These are phyloP conservation scores for Palaemon carinicauda DNA, from an alignment of 1,140 invertebrate species.

Conservation along the genomic window DNA sequence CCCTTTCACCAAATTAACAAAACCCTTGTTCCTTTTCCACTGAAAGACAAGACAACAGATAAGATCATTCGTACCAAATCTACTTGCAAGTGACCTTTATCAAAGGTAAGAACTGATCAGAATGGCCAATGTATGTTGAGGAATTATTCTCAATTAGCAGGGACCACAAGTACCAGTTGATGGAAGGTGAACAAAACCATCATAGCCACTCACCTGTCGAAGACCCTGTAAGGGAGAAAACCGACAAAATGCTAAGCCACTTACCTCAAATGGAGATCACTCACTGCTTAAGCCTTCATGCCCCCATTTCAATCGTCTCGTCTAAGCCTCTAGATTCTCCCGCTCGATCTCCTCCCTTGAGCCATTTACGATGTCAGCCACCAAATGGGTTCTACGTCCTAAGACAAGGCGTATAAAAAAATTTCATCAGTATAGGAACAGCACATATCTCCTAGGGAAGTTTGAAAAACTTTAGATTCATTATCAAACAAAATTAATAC, in stretches of 20 bases:
- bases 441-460: no score
- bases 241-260: constrained; percentile 36
- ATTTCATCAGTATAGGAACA: no score
- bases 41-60: no score
- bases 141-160: constrained; percentile 6
- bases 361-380: background rate
- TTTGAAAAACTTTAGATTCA: no score
- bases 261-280: constrained; percentile 53
- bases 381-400: background rate
- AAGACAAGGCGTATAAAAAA: no score
- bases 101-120: no score
- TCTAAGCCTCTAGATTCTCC: constrained; percentile 6
- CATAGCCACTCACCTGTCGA: constrained; percentile 47
- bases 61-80: no score
- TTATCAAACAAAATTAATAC: no score
- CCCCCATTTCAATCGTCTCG: background rate
- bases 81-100: no score
- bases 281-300: constrained; percentile 52
- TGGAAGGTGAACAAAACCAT: background rate
- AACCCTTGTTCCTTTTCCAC: no score
- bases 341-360: background rate
- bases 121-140: no score
- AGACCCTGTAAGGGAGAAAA: constrained; percentile 44
- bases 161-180: constrained; percentile 11
- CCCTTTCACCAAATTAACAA: no score